Evolutionary conservation across 2,888 invertebrate species (phyloP).

Genomic region (Silvanus unidentatus): DNA sequence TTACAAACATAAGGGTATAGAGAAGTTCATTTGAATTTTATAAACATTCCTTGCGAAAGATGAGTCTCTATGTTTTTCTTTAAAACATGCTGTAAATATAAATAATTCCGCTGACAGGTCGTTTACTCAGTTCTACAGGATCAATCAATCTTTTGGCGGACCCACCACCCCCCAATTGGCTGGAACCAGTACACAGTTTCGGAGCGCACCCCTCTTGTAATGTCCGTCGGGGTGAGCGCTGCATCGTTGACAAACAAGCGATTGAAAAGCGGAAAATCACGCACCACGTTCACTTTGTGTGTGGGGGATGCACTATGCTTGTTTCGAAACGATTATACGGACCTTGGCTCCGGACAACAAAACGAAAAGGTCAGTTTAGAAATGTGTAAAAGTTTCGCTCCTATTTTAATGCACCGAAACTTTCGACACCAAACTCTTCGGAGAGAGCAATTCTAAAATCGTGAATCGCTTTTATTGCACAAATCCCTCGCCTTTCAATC

Average conservation of each 20-base stretch:
- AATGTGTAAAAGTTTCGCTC: too few relatives aligned
- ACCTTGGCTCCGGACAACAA: conserved; percentile 8
- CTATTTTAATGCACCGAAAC: too few relatives aligned
- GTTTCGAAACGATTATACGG: conserved; percentile 19
- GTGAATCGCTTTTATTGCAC: too few relatives aligned
- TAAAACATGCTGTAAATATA: conserved; percentile 12
- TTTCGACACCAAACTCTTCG: too few relatives aligned
- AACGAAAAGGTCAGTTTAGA: not conserved
- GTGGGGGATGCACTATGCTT: conserved; percentile 21
- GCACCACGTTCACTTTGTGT: conserved; percentile 25
- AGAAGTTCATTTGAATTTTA: too few relatives aligned
- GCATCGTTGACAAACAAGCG: conserved; percentile 40
- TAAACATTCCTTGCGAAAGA: too few relatives aligned
- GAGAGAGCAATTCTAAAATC: too few relatives aligned
- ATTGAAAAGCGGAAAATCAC: conserved; percentile 40
- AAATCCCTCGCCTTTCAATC: too few relatives aligned
- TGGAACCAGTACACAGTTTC: conserved; percentile 2
- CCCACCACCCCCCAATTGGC: conserved; percentile 12
- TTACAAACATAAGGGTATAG: too few relatives aligned
- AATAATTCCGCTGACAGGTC: conserved; percentile 17
- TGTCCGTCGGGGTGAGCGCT: conserved; percentile 30
- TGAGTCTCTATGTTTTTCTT: too few relatives aligned
- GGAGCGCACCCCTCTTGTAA: conserved; percentile 22
- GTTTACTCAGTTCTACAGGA: conserved; percentile 22
- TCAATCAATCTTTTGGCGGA: conserved; percentile 30